A percentile compares a stretch with the other conserved stretches of the same genome.
Conservation (phyloP, 1,140 invertebrate genomes). For the Coptotermes formosanus region DNA sequence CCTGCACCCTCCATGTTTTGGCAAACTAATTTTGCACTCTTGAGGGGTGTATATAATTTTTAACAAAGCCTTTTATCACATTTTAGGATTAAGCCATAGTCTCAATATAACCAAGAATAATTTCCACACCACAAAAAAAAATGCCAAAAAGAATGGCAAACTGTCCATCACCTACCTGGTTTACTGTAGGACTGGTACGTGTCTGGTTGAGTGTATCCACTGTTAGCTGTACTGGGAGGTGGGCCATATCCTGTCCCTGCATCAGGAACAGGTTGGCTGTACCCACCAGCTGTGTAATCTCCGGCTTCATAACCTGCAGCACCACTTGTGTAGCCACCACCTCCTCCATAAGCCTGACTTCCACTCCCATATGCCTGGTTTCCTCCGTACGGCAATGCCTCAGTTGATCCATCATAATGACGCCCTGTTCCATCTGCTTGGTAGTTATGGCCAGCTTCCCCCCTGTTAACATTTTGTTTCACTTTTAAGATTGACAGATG, state of each 20-base stretch:
- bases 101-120: neutral
- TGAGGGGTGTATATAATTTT: too few relatives aligned
- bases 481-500: neutral
- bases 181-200: constrained; percentile 25
- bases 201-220: constrained; percentile 13
- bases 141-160: neutral
- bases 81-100: neutral
- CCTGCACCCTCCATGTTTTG: too few relatives aligned
- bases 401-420: constrained; percentile 17
- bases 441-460: neutral
- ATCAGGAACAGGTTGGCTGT: constrained; percentile 20
- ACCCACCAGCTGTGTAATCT: constrained; percentile 27
- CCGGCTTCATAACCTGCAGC: constrained; percentile 26
- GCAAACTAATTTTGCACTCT: too few relatives aligned
- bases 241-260: constrained; percentile 22
- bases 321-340: constrained; percentile 27
- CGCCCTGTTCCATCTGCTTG: constrained; percentile 16
- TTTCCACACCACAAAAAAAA: neutral
- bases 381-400: constrained; percentile 22
- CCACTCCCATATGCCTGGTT: constrained; percentile 28
- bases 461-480: neutral
- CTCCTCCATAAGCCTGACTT: constrained; percentile 20
- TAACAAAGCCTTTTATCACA: too few relatives aligned
- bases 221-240: neutral
- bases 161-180: neutral